Conservation (phyloP, 2,113 vertebrate species). For the Vireo altiloquus region DNA sequence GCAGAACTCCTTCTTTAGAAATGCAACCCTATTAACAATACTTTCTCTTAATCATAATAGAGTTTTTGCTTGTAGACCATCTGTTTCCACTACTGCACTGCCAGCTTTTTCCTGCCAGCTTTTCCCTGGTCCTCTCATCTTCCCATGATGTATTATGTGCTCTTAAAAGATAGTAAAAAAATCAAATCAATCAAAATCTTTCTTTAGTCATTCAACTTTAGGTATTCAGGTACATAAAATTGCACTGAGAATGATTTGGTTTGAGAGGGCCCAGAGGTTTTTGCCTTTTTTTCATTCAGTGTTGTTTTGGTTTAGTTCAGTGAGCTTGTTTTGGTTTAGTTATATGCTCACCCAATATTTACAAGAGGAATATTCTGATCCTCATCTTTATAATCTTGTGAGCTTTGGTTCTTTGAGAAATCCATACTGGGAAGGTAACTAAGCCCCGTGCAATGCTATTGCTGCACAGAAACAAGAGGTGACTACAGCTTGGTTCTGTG, state of each 20-base stretch:
- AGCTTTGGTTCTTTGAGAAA: neutral
- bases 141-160: neutral
- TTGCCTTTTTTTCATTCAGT: neutral
- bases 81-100: neutral
- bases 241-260: neutral
- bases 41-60: slow-evolving; percentile 1
- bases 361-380: neutral
- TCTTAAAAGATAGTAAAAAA: neutral
- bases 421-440: neutral
- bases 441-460: accelerated
- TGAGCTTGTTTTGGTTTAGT: neutral
- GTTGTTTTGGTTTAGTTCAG: neutral
- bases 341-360: neutral
- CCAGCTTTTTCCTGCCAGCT: neutral
- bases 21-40: neutral
- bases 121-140: neutral
- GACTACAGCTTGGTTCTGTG: neutral
- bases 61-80: neutral
- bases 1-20: neutral
- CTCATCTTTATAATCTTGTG: neutral
- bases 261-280: neutral
- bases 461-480: neutral
- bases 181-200: neutral
- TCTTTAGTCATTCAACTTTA: neutral
- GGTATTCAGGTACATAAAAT: neutral